Evolutionary conservation across 2,888 invertebrate species (phyloP), one percentile per base, ranked within the genome.

Genomic region (Catocala fraxini): DNA sequence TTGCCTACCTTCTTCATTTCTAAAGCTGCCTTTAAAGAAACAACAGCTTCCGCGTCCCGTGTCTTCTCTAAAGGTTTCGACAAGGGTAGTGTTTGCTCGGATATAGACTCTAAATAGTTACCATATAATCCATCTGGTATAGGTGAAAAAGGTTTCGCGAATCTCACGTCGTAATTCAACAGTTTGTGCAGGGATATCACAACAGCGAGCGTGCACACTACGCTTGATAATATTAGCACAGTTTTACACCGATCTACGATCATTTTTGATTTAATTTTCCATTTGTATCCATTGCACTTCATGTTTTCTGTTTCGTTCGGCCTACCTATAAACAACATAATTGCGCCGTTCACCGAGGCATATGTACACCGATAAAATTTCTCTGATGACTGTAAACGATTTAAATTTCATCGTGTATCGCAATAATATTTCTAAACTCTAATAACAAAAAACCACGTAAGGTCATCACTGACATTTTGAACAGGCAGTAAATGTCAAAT

Each of bases 1-100:
- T 98, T 99, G 5, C 98, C 98, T 45, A 96, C 92, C 56, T 95
- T 95, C 82, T 97, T 97, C 96, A 98, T 97, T 71, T 98, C 98
- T 70, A 97, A 86, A 0, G 98, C 99, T 51, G 98, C 96, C 73
- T 97, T 96, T 57, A 99, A 87, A 0, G 98, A 97, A 45, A 97
- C 96, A n/a, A 98, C 93, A 0, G 98, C 98, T 92, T 99, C 99
- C 0, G 93, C 89, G 70, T 94, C 90, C 13, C 88, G 77, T 11
- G 88, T 88, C 55, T 77, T 85, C 56, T 93, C 90, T 1, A 73
- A 67, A 11, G 69, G 58, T 67, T 80, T 88, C 1, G 78, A 68
- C 12, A 75, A 54, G 6, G 80, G 71, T 11, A 79, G 81, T 25
- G 77, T 77, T n/a, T 87, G 84, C 6, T 88, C 87, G 0, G 80